Evolutionary conservation across 2,888 invertebrate genomes (phyloP).

Genomic region (Perithous albicinctus): DNA sequence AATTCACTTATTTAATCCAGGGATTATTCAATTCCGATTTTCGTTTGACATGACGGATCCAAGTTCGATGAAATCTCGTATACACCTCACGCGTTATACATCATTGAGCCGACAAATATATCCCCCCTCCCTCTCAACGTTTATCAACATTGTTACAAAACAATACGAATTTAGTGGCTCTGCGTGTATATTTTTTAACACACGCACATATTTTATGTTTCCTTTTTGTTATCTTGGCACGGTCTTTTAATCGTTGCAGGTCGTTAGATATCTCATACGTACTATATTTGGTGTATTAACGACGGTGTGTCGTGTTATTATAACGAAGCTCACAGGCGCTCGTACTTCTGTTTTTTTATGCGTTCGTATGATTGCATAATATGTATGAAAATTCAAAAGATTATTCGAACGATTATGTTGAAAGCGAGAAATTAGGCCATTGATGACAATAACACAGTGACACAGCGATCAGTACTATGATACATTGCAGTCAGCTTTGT

Average conservation of each 20-base stretch:
- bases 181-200: not conserved
- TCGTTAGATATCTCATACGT: not conserved
- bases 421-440: not conserved
- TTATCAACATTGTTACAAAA: conserved; percentile 6
- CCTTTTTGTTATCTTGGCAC: no score
- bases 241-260: not conserved
- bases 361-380: conserved; percentile 20
- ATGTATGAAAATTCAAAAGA: not conserved
- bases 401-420: not conserved
- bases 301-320: not conserved
- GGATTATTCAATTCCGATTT: conserved; percentile 26
- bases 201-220: conserved; percentile 4
- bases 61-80: conserved; percentile 47
- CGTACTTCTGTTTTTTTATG: not conserved
- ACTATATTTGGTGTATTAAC: not conserved
- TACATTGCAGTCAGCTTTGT: not conserved
- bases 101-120: conserved; percentile 23
- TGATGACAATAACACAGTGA: conserved; percentile 7
- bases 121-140: no score
- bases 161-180: conserved; percentile 2
- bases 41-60: conserved; percentile 14
- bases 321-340: conserved; percentile 16
- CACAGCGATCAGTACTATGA: not conserved
- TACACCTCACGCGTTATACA: conserved; percentile 16
- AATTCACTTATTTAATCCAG: not conserved